Evolutionary conservation across 2,888 invertebrate genomes (phyloP).

Genomic region (Callyntrura guangdongensis): DNA sequence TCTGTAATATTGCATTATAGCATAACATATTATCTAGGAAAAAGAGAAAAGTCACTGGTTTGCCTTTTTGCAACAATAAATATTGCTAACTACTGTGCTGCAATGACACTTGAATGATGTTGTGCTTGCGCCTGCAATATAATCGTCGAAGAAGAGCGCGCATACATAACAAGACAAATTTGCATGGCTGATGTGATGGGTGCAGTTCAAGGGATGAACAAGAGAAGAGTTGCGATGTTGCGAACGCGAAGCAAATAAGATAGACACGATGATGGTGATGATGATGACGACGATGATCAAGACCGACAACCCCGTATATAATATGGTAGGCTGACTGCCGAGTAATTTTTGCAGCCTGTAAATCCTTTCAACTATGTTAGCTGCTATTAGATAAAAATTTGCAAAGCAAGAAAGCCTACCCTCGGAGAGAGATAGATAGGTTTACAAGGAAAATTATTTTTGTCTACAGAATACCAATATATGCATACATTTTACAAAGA

Average conservation of each 20-base stretch:
- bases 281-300: too few relatives aligned
- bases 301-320: constrained; percentile 1
- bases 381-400: neutral
- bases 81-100: constrained; percentile 53
- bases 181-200: constrained; percentile 65
- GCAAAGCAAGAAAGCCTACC: too few relatives aligned
- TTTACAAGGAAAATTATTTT: too few relatives aligned
- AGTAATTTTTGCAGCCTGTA: constrained; percentile 44
- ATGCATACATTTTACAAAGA: neutral
- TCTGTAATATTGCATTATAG: neutral
- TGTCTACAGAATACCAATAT: neutral
- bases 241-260: constrained; percentile 46
- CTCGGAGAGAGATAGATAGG: constrained; percentile 10
- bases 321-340: neutral
- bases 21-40: constrained; percentile 15
- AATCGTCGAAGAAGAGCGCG: constrained; percentile 22
- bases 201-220: constrained; percentile 50
- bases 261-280: too few relatives aligned
- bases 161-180: constrained; percentile 58
- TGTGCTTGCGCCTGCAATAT: constrained; percentile 37
- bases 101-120: constrained; percentile 63
- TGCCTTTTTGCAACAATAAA: constrained; percentile 69
- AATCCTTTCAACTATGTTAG: constrained; percentile 35
- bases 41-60: constrained; percentile 72
- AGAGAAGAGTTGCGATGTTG: too few relatives aligned